These are phyloP conservation scores for Malthinus flaveolus DNA, from an alignment of 2,888 invertebrate species.

Conservation along the genomic window DNA sequence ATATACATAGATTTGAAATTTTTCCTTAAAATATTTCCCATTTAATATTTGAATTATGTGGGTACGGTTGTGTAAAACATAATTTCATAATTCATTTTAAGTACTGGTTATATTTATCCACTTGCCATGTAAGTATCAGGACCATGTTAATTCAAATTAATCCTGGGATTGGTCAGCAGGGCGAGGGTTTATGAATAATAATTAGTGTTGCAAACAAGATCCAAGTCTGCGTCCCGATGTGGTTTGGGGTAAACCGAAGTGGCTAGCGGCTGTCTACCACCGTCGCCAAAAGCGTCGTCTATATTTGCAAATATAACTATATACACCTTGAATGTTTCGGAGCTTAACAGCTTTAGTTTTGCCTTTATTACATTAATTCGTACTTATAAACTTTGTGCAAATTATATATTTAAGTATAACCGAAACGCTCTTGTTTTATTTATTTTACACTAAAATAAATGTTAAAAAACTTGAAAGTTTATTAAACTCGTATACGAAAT, in stretches of 20 bases:
- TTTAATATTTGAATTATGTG: no score
- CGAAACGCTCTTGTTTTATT: no score
- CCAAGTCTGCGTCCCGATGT: slow-evolving; percentile 47
- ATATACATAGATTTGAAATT: no score
- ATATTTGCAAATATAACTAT: slow-evolving; percentile 5
- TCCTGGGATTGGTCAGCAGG: slow-evolving; percentile 49
- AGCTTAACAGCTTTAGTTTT: slow-evolving; percentile 5
- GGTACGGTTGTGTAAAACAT: slow-evolving; percentile 7
- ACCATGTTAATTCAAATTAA: slow-evolving; percentile 53
- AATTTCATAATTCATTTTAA: slow-evolving; percentile 1
- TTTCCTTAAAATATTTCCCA: no score
- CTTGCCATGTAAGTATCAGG: slow-evolving; percentile 37
- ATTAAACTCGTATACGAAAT: no score
- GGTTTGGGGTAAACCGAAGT: slow-evolving; percentile 45
- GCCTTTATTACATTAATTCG: slow-evolving; percentile 1
- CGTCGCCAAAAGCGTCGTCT: slow-evolving; percentile 26
- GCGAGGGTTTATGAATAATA: slow-evolving; percentile 55
- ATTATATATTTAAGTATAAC: no score
- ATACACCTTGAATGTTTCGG: slow-evolving; percentile 5
- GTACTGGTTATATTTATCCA: slow-evolving; percentile 25
- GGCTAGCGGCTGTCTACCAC: slow-evolving; percentile 36
- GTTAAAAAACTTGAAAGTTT: no score
- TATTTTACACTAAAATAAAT: no score
- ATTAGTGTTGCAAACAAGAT: slow-evolving; percentile 54
- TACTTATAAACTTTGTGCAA: not conserved